Conservation (phyloP, 2,888 invertebrate genomes). For the Coremacera marginata region DNA sequence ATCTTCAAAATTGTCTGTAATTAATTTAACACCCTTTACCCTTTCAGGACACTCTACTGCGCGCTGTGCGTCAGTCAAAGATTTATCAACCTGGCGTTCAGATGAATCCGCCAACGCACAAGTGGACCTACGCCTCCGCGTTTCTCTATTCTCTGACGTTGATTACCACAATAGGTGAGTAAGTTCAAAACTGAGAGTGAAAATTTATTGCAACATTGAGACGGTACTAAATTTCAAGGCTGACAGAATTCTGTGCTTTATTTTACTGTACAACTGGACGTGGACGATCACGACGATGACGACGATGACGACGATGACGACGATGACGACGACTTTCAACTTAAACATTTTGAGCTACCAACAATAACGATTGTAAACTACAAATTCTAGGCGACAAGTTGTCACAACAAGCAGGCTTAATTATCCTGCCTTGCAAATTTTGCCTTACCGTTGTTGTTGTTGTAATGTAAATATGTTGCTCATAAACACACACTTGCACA, state of each 20-base stretch:
- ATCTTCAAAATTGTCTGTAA: slow-evolving; percentile 19
- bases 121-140: slow-evolving; percentile 93
- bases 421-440: neutral
- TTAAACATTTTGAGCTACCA: neutral
- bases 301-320: neutral
- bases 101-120: slow-evolving; percentile 72
- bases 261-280: neutral
- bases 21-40: slow-evolving; percentile 15
- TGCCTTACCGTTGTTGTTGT: slow-evolving; percentile 36
- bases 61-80: slow-evolving; percentile 68
- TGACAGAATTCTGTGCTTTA: no score
- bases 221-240: no score
- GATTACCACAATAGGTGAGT: slow-evolving; percentile 94
- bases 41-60: slow-evolving; percentile 68
- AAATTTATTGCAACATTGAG: no score
- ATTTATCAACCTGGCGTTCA: slow-evolving; percentile 68
- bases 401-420: slow-evolving; percentile 46
- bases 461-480: slow-evolving; percentile 19
- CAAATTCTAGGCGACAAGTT: slow-evolving; percentile 8
- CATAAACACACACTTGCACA: neutral
- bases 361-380: slow-evolving; percentile 11
- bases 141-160: slow-evolving; percentile 93
- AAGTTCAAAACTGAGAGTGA: neutral
- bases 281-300: neutral
- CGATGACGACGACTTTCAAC: neutral